Conservation (phyloP, 2,888 invertebrate genomes). For the Oasisia sp. region DNA sequence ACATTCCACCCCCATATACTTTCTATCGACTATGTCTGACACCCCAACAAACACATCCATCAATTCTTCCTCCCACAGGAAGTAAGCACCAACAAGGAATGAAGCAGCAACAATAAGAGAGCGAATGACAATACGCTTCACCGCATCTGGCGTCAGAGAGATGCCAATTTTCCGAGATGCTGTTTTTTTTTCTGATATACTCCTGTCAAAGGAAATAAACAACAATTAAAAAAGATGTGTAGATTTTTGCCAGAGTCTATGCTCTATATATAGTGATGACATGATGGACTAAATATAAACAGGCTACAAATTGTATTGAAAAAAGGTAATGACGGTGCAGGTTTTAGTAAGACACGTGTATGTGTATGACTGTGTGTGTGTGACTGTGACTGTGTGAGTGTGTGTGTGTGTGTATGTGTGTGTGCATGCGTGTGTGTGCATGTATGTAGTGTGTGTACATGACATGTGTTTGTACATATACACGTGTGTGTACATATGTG, state of each 20-base stretch:
- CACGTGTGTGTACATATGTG: too few relatives aligned
- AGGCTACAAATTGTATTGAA: neutral
- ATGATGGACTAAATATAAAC: neutral
- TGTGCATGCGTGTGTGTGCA: too few relatives aligned
- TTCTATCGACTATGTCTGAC: constrained; percentile 1
- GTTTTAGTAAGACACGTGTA: too few relatives aligned
- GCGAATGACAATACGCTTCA: neutral
- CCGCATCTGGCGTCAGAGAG: neutral
- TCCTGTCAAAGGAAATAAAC: neutral
- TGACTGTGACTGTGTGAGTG: too few relatives aligned
- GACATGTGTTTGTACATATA: too few relatives aligned
- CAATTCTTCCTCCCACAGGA: neutral
- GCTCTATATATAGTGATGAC: neutral
- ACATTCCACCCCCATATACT: constrained; percentile 21
- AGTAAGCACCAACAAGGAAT: neutral
- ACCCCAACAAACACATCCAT: neutral
- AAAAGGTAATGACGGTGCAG: too few relatives aligned
- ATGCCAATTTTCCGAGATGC: neutral
- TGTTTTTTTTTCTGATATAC: neutral
- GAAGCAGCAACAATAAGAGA: neutral
- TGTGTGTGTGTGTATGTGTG: too few relatives aligned
- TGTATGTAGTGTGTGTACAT: too few relatives aligned
- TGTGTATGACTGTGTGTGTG: too few relatives aligned
- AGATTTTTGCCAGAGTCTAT: neutral
- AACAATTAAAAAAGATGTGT: neutral